phyloP scores from a whole-genome alignment of 2,797 vertebrate species.

The Clarias fuscus region DNA sequence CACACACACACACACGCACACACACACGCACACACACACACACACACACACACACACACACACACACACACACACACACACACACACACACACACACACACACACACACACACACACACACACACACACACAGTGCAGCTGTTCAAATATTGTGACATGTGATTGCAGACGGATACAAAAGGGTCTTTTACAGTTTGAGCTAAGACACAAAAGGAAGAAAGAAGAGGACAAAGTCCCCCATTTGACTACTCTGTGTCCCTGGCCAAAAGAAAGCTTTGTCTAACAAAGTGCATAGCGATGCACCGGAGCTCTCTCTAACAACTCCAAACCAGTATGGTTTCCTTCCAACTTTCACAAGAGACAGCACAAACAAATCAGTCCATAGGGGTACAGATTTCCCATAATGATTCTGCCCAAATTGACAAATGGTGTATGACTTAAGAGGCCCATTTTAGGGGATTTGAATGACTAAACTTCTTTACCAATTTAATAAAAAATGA shows the following conservation, averaged over 20 bases:
- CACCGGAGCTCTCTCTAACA: slow-evolving; percentile 32
- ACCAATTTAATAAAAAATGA: neutral
- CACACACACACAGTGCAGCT: slow-evolving; percentile 51
- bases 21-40: slow-evolving; percentile 34
- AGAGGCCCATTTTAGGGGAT: neutral
- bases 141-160: slow-evolving; percentile 62
- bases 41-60: slow-evolving; percentile 40
- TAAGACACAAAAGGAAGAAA: slow-evolving; percentile 50
- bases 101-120: slow-evolving; percentile 41
- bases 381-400: slow-evolving; percentile 2
- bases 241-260: slow-evolving; percentile 38
- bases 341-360: slow-evolving; percentile 21
- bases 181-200: slow-evolving; percentile 43
- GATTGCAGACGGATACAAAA: slow-evolving; percentile 53
- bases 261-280: slow-evolving; percentile 48
- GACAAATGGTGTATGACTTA: neutral
- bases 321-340: slow-evolving; percentile 25
- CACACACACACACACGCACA: slow-evolving; percentile 40
- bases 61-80: slow-evolving; percentile 33
- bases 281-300: neutral
- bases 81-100: slow-evolving; percentile 35
- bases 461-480: neutral
- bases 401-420: neutral
- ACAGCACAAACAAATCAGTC: slow-evolving; percentile 24
- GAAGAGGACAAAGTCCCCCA: slow-evolving; percentile 42